Percentiles rank a stretch among this genome's conserved stretches.
These are phyloP conservation scores for Solen grandis DNA, from an alignment of 1,140 invertebrate genomes.

Conservation along the genomic window DNA sequence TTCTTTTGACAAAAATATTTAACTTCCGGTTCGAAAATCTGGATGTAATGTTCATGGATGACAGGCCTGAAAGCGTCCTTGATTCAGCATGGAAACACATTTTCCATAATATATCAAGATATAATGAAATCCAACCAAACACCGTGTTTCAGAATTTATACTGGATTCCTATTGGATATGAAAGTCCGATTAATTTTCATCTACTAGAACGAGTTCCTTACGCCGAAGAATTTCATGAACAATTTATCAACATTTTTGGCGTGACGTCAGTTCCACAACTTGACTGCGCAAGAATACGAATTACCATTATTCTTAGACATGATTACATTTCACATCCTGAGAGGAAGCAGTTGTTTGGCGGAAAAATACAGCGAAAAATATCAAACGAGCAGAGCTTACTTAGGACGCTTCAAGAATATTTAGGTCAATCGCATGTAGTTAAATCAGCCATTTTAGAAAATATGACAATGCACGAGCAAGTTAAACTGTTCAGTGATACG, in stretches of 20 bases:
- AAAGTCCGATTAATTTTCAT: slow-evolving; percentile 70
- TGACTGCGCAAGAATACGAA: slow-evolving; percentile 66
- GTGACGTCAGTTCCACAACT: slow-evolving; percentile 22
- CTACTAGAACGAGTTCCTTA: slow-evolving; percentile 58
- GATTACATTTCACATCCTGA: slow-evolving; percentile 76
- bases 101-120: slow-evolving; percentile 60
- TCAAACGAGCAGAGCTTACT: slow-evolving; percentile 72
- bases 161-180: slow-evolving; percentile 74
- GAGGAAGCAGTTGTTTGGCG: slow-evolving; percentile 61
- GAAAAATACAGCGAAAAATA: slow-evolving; percentile 69
- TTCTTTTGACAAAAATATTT: slow-evolving; percentile 19
- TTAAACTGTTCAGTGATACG: slow-evolving; percentile 84
- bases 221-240: slow-evolving; percentile 72
- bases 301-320: slow-evolving; percentile 73
- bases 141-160: slow-evolving; percentile 62
- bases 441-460: slow-evolving; percentile 65
- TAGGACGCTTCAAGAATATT: slow-evolving; percentile 5
- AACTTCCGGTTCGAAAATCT: slow-evolving; percentile 5
- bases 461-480: slow-evolving; percentile 68
- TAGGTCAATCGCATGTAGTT: slow-evolving; percentile 49
- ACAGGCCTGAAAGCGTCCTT: slow-evolving; percentile 70
- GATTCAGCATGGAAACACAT: slow-evolving; percentile 71
- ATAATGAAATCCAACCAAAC: slow-evolving; percentile 36
- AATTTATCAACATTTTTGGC: slow-evolving; percentile 68
- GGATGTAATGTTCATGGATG: slow-evolving; percentile 72